A percentile compares a stretch with the other conserved stretches of the same genome.
Evolutionary conservation across 2,888 invertebrate species (phyloP).

Genomic region (Listrodromus nycthemerus): DNA sequence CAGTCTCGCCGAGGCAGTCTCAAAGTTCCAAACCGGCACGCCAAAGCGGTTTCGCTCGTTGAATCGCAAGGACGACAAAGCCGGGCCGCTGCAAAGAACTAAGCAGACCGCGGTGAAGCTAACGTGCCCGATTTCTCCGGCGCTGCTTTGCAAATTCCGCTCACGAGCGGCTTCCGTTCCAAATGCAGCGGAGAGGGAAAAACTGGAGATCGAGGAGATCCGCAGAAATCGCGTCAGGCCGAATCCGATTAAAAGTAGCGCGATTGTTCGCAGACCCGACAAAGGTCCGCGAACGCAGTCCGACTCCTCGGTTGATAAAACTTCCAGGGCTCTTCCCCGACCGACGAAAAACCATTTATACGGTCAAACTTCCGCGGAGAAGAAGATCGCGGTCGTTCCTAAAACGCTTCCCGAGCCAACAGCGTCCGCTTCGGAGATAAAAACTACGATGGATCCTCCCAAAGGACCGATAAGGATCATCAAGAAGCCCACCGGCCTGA

Average conservation of each 20-base stretch:
- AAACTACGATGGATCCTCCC: slow-evolving; percentile 2
- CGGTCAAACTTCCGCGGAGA: too few relatives aligned
- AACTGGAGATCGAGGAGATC: slow-evolving; percentile 88
- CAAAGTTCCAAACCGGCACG: slow-evolving; percentile 85
- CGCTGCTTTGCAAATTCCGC: slow-evolving; percentile 82
- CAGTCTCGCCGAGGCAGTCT: slow-evolving; percentile 86
- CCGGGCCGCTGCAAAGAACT: slow-evolving; percentile 72
- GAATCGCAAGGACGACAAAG: slow-evolving; percentile 74
- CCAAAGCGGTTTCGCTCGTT: slow-evolving; percentile 85
- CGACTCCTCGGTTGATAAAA: background rate
- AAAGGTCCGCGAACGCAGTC: background rate
- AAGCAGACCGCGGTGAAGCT: slow-evolving; percentile 71
- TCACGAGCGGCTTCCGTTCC: slow-evolving; percentile 86
- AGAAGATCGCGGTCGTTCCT: background rate
- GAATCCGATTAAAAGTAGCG: slow-evolving; percentile 84
- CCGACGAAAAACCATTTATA: background rate
- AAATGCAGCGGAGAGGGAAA: slow-evolving; percentile 88
- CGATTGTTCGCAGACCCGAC: too few relatives aligned
- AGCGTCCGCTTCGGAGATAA: background rate
- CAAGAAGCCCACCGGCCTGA: too few relatives aligned
- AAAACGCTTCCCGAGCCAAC: background rate
- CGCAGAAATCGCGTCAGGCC: slow-evolving; percentile 89
- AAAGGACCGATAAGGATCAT: background rate
- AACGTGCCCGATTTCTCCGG: slow-evolving; percentile 79
- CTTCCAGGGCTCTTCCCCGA: background rate